Evolutionary conservation across 2,113 vertebrate species (phyloP), one percentile per base, ranked within the genome.

Genomic region (Cisticola juncidis): DNA sequence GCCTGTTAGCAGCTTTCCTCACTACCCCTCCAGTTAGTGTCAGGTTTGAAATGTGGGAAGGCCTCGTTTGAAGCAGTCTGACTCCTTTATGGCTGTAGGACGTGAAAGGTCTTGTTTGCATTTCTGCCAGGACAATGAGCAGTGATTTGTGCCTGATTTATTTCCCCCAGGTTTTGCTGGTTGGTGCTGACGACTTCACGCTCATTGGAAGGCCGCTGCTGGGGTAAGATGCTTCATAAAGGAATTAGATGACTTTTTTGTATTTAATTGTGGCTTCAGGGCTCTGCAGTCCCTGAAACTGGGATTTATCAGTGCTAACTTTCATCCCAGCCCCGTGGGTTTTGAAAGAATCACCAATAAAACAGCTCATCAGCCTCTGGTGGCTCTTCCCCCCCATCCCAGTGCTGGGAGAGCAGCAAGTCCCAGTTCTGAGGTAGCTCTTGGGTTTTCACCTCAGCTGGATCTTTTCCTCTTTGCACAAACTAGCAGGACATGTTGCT

Each of bases 101-200:
- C 62, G 7, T 45, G 65, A 69, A 56, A 72, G 81, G 33, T 25
- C 12, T 3, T 36, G 48, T 69, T 73, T 88, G 77, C 18, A 0
- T 86, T 62, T 58, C 45, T 74, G 2, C 65, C 76, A 47, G 57
- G 35, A 22, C 50, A 12, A 12, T 4, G 65, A 33, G 60, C 16
- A 4, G 15, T 66, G 77, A 85, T 24, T 47, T 5, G 5, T 28
- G 81, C 42, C 47, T 80, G 14, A 8, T 36, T 86, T 88, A 6
- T 26, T 81, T 78, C 70, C 79, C 88, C 3, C 70, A 99, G 99
- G 99, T 99, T 40, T 92, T 99, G 92, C 92, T 99, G 91, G 98
- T 99, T 5, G 99, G 98, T 56, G 98, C 98, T 21, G 98, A 98
- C 2, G 89, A 98, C 91, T 99, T 99, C 98, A 99, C 98, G 0